Evolutionary conservation across 2,113 vertebrate species (phyloP), one percentile per base, ranked within the genome.

Genomic region (Stegastes partitus): DNA sequence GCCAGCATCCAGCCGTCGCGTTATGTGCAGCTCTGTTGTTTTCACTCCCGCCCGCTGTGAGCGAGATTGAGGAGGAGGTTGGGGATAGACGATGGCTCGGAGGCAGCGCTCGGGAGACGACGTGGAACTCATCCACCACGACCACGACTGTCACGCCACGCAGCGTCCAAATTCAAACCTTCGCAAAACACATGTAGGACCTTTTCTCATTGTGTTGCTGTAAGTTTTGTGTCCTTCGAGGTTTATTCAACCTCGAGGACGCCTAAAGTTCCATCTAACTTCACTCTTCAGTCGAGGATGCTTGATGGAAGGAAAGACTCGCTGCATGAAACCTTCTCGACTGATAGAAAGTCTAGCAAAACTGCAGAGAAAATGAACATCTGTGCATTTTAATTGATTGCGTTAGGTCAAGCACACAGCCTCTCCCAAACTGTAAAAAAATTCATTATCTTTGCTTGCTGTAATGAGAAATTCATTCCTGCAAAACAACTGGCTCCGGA

Each of bases 21-120:
- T 68, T 80, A 28, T 59, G 51, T 45, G 64, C 5, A 12, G 25
- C 61, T 76, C 14, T 7, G 49, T 26, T 81, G 53, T 87, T 77
- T 82, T 79, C 51, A 21, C 25, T 80, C 70, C 69, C 19, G 21
- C 88, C 76, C 54, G 78, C 87, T 85, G 81, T 51, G 77, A 79
- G 22, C 28, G 65, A 82, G 85, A 81, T 79, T 77, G 81, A 87
- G 63, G 71, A 80, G 66, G 47, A 62, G 53, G 69, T 47, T 72
- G 67, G 23, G 26, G 45, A 57, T 58, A 64, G 51, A 70, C 58
- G 68, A 21, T 26, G 11, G 50, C 56, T 83, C 9, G 14, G 26
- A 55, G 64, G 65, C 74, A 74, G 54, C 65, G 4, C 55, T 34
- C n/a, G n/a, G n/a, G n/a, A 12, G 64, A 68, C 26, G 22, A 62